phyloP scores from a whole-genome alignment of 2,113 vertebrate species.

The Alethe castanea region DNA sequence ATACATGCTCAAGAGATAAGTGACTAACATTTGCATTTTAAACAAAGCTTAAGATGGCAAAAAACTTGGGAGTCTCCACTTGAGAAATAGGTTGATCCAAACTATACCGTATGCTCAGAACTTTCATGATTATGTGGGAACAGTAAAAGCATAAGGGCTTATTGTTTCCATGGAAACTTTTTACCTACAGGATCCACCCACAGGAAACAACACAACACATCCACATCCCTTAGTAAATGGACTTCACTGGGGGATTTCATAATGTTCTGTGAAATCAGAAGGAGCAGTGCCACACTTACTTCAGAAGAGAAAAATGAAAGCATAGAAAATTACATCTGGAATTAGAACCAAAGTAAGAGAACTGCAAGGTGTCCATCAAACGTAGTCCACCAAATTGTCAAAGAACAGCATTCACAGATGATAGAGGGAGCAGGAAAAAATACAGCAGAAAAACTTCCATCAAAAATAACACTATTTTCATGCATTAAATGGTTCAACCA shows the following conservation, averaged over 20 bases:
- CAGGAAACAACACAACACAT: not conserved
- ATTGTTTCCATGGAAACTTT: constrained; percentile 16
- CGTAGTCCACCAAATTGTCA: not conserved
- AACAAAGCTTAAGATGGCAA: not conserved
- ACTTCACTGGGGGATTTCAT: not conserved
- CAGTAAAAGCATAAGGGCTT: not conserved
- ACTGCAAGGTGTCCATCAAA: not conserved
- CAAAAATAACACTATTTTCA: not conserved
- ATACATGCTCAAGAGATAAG: not conserved
- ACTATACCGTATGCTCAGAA: not conserved
- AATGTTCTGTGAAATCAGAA: not conserved
- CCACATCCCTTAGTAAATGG: not conserved
- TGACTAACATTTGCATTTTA: not conserved
- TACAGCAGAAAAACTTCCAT: not conserved
- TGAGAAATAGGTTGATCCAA: not conserved
- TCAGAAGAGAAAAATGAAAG: not conserved
- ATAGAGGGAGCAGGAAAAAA: not conserved
- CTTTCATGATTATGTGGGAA: not conserved
- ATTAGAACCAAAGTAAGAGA: not conserved
- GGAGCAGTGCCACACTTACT: not conserved
- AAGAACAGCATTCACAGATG: not conserved
- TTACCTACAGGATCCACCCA: not conserved
- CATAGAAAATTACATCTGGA: not conserved
- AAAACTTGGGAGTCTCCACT: not conserved
- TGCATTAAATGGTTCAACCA: not conserved